Evolutionary conservation across 2,113 vertebrate genomes (phyloP).

Genomic region (Emydura subglobosa): DNA sequence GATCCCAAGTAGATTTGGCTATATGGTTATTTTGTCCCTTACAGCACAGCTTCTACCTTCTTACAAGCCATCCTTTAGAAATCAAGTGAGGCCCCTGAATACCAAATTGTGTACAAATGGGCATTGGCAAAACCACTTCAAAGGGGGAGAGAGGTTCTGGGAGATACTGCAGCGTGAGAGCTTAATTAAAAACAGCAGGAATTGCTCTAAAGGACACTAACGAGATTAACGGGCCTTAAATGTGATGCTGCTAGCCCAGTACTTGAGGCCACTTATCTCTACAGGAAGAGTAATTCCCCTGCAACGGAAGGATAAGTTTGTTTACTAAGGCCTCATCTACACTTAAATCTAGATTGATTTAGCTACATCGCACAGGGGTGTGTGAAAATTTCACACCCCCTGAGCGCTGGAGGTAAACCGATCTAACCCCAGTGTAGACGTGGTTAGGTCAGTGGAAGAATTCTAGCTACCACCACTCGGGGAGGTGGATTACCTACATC

Average conservation of each 20-base stretch:
- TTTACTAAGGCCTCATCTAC: background rate
- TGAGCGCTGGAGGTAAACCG: background rate
- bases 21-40: background rate
- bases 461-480: background rate
- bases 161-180: background rate
- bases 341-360: background rate
- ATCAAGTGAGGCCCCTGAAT: background rate
- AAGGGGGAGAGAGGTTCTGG: background rate
- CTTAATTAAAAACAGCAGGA: background rate
- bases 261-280: background rate
- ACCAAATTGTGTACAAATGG: background rate
- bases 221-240: background rate
- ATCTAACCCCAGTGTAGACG: background rate
- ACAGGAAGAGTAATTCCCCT: background rate
- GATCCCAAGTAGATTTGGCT: background rate
- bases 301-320: background rate
- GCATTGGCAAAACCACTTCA: background rate
- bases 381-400: background rate
- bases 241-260: background rate
- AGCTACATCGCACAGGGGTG: background rate
- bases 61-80: background rate
- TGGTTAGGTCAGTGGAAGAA: background rate
- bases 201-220: background rate
- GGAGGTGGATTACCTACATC: background rate
- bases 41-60: background rate